phyloP scores from a whole-genome alignment of 2,888 invertebrate genomes.

The Dynastes maya region DNA sequence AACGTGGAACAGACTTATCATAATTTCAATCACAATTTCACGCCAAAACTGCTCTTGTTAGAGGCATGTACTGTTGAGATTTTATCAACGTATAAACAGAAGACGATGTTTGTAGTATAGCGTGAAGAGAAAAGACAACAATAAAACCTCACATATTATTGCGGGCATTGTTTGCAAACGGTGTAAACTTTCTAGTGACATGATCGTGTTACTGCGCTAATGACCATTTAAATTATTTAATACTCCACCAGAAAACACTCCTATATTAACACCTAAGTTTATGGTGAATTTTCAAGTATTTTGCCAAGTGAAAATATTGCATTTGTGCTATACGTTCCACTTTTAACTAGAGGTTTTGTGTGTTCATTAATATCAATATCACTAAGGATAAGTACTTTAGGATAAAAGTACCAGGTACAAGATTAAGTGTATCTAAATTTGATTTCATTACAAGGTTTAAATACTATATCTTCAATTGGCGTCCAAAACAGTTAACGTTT shows the following conservation, averaged over 20 bases:
- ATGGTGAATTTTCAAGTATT: background rate
- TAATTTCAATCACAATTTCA: constrained; percentile 45
- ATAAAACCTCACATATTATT: constrained; percentile 3
- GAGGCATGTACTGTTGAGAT: constrained; percentile 21
- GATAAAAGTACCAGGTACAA: no score
- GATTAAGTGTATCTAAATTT: no score
- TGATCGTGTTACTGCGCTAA: constrained; percentile 31
- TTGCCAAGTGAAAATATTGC: no score
- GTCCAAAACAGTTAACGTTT: no score
- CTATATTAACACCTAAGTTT: constrained; percentile 19
- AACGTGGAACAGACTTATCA: constrained; percentile 8
- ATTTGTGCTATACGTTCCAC: no score
- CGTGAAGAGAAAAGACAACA: constrained; percentile 14
- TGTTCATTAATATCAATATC: no score
- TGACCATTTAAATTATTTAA: constrained; percentile 34
- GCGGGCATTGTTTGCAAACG: constrained; percentile 23
- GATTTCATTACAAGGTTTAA: no score
- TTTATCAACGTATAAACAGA: constrained; percentile 33
- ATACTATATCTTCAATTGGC: no score
- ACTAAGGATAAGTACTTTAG: no score
- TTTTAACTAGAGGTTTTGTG: no score
- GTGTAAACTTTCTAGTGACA: constrained; percentile 39
- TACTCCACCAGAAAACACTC: constrained; percentile 15
- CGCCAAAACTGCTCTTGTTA: constrained; percentile 22
- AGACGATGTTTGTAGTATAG: background rate